Base-by-base conservation (phyloP, 2,888 invertebrate species). In the Alviniconcha strummeri region DNA sequence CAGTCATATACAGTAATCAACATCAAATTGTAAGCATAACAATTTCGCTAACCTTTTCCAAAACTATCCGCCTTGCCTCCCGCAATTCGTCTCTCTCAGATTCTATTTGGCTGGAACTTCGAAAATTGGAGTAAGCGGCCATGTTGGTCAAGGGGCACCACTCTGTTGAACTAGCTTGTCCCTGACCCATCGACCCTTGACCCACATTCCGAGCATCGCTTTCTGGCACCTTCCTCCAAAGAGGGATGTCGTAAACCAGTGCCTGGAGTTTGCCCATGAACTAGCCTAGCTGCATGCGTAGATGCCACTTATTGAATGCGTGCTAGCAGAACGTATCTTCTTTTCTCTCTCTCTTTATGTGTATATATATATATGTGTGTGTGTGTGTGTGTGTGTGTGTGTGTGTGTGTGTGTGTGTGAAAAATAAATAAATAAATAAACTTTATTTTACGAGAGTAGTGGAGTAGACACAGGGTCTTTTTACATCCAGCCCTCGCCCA, bases 21-120 rank as follows among this genome's bases (percentile, higher is more conserved):
- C 7, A 15, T 5, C 52, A 36, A 13, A 52, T 6, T 60, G 9
- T 17, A 8, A 60, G 64, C 0, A 64, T 36, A 15, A 84, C 36
- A 81, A 19, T n/a, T 6, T 8, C 5, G 19, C 69, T 74, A 84
- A 92, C 92, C 86, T 90, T 88, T 78, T 91, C 88, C 64, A 92
- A 79, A 19, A 89, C 72, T 15, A 84, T 36, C 60, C 89, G 84
- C 19, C 92, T 88, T 3, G 90, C 90, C 84, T 87, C 85, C 81
- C 87, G 86, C 56, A 87, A 79, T 80, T 90, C 88, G 75, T 90
- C 87, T 80, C 90, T 87, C 82, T 89, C 88, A 69, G 77, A 86
- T 57, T 90, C 88, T 11, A 89, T 89, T 69, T 87, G 86, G 69
- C 83, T 84, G 8, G 84, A 82, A 84, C 90, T 91, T 86, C 89